phyloP scores from a whole-genome alignment of 1,140 invertebrate genomes.

The silkworm (Bombyx mori) region ASM3026992v2 NC_085124.1:2162001-2162500 shows the following conservation, averaged over 20 bases:
- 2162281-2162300: no score
- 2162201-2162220: constrained; percentile 4
- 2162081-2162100: no score
- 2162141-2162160: no score
- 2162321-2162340: constrained; percentile 58
- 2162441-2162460: constrained; percentile 70
- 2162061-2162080: no score
- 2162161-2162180: constrained; percentile 13
- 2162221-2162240: no score
- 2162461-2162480: constrained; percentile 68
- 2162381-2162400: constrained; percentile 67
- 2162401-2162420: constrained; percentile 68
- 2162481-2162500: constrained; percentile 35
- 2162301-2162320: constrained; percentile 23
- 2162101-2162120: no score
- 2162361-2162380: constrained; percentile 59
- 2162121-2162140: no score
- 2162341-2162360: constrained; percentile 39
- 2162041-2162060: no score
- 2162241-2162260: no score
- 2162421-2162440: constrained; percentile 70
- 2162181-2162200: constrained; percentile 57
- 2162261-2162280: no score
- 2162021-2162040: constrained; percentile 9
- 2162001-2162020: background rate